Evolutionary conservation across 2,797 vertebrate genomes (phyloP).

Genomic region (Zalophus californianus): DNA sequence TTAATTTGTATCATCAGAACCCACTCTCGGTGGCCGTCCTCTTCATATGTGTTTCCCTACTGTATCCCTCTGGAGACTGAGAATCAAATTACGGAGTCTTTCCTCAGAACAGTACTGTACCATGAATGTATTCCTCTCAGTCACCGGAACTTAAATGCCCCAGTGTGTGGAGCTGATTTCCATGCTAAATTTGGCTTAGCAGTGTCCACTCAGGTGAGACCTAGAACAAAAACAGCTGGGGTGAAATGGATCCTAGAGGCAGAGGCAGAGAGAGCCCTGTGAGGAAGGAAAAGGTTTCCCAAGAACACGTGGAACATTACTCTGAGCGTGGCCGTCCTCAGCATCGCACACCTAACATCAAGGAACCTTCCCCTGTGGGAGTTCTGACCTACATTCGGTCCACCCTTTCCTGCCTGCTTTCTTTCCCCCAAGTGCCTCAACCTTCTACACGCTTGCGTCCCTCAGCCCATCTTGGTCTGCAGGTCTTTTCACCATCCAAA

Average conservation of each 20-base stretch:
- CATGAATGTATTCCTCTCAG: slow-evolving; percentile 67
- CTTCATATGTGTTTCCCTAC: slow-evolving; percentile 41
- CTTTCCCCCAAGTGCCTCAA: slow-evolving; percentile 81
- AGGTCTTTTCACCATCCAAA: slow-evolving; percentile 47
- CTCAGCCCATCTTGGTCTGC: slow-evolving; percentile 27
- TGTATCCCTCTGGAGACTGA: slow-evolving; percentile 61
- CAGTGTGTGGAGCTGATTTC: background rate
- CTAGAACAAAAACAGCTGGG: slow-evolving; percentile 9
- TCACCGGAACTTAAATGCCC: slow-evolving; percentile 38
- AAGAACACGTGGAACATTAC: background rate
- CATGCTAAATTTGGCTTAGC: background rate
- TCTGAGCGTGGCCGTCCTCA: background rate
- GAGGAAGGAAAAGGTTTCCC: slow-evolving; percentile 53
- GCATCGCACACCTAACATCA: background rate
- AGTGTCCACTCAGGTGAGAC: slow-evolving; percentile 65
- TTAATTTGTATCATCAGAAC: background rate
- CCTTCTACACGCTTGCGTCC: background rate
- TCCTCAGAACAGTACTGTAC: slow-evolving; percentile 63
- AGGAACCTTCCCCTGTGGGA: background rate
- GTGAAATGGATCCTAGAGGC: background rate
- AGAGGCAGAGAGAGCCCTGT: slow-evolving; percentile 61
- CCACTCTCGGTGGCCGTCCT: background rate
- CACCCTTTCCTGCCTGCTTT: slow-evolving; percentile 46
- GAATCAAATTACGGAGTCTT: slow-evolving; percentile 49
- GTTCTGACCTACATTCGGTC: background rate